Base-by-base conservation (phyloP, 1,140 invertebrate species). In the Orchesella cincta region DNA sequence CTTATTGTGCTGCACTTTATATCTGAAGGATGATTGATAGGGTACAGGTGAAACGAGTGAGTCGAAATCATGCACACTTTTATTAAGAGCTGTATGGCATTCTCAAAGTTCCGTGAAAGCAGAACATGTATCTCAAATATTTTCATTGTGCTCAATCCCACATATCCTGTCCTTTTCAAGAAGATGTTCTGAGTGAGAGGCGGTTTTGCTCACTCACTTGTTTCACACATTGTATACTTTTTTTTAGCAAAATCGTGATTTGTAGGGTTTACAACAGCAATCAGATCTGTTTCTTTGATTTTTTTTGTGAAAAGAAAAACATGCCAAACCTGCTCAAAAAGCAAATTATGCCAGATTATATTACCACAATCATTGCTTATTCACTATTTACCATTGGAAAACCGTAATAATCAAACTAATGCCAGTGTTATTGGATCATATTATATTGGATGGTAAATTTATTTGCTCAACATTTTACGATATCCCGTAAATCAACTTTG, bases 171-270 rank as follows among this genome's bases (percentile, higher is more conserved):
- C 29, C 62, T 31, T 67, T 67, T 2, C 14, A 67, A 31, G 12
- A 57, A 14, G 8, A 31, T 67, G n/a, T n/a, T n/a, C n/a, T n/a
- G n/a, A n/a, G n/a, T n/a, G n/a, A n/a, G n/a, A n/a, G n/a, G n/a
- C n/a, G n/a, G n/a, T n/a, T n/a, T n/a, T n/a, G n/a, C n/a, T n/a
- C n/a, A n/a, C n/a, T n/a, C n/a, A 16, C 62, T 33, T 67, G 62
- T 67, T 67, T 67, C 62, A 67, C 62, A 67, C 62, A 67, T 67
- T 67, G 62, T 67, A 67, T 67, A 31, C 26, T 67, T 31, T n/a
- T 57, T 57, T 57, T 57, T n/a, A 57, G n/a, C 8, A 67, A 67
- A 67, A 33, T 67, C 62, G 62, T 67, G 62, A 67, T 29, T 67
- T 67, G 62, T 67, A 67, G 31, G 62, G 29, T 67, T 67, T 31